Evolutionary conservation across 2,888 invertebrate species (phyloP).

Genomic region (Athalia rosae): DNA sequence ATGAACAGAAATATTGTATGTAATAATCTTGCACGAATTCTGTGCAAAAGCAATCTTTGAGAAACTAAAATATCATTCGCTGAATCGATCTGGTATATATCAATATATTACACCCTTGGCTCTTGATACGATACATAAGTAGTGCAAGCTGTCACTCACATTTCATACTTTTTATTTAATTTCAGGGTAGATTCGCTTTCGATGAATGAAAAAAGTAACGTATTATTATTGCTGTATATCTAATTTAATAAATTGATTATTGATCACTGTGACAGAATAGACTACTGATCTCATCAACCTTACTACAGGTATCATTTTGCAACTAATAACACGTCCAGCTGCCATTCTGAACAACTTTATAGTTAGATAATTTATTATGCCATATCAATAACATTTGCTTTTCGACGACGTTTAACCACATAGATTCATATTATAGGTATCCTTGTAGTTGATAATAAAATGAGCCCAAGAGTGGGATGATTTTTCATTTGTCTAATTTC

Average conservation of each 20-base stretch:
- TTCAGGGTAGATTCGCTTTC: conserved; percentile 21
- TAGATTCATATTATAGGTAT: neutral
- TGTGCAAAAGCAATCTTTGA: conserved; percentile 19
- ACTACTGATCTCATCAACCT: conserved; percentile 2
- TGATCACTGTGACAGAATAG: conserved; percentile 33
- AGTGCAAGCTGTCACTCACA: conserved; percentile 28
- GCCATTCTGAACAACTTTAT: conserved; percentile 4
- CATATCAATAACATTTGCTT: neutral
- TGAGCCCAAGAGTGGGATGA: neutral
- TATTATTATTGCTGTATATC: conserved; percentile 52
- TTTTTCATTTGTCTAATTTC: conserved; percentile 11
- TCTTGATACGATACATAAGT: neutral
- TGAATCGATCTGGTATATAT: conserved; percentile 8
- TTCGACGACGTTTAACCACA: neutral
- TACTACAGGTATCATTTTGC: neutral
- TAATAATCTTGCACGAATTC: conserved; percentile 32
- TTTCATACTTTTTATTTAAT: conserved; percentile 41
- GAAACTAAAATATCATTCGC: conserved; percentile 16
- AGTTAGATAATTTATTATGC: neutral
- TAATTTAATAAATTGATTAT: conserved; percentile 56
- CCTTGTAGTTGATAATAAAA: neutral
- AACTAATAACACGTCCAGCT: neutral
- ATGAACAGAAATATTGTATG: conserved; percentile 22
- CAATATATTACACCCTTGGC: conserved; percentile 6
- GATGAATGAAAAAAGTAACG: conserved; percentile 15